Evolutionary conservation across 1,140 invertebrate species (phyloP).

Genomic region (Zophobas morio): DNA sequence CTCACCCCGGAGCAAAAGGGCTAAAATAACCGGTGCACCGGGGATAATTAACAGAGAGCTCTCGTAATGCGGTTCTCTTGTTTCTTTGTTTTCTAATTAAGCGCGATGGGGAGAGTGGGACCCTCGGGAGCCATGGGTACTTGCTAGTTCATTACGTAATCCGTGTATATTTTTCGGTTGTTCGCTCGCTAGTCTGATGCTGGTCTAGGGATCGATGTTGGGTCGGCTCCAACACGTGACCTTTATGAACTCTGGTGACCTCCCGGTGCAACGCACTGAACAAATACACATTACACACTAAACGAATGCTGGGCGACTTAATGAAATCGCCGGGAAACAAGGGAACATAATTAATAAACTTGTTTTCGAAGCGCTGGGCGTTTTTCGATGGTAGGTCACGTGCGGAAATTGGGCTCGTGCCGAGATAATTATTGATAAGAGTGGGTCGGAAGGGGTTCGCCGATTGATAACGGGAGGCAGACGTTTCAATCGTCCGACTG

Average conservation of each 20-base stretch:
- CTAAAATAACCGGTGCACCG: constrained; percentile 1
- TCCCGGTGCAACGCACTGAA: constrained; percentile 37
- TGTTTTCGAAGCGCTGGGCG: background rate
- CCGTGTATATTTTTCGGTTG: constrained; percentile 27
- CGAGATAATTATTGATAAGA: no score
- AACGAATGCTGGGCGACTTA: constrained; percentile 31
- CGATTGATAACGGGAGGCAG: no score
- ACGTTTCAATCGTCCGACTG: no score
- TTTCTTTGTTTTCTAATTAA: constrained; percentile 40
- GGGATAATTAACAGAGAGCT: constrained; percentile 5
- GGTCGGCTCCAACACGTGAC: constrained; percentile 41
- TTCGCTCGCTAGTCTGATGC: constrained; percentile 36
- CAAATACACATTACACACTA: constrained; percentile 41
- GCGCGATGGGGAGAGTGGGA: constrained; percentile 9
- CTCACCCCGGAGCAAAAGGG: background rate
- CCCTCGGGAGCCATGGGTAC: constrained; percentile 19
- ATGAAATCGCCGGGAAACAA: constrained; percentile 31
- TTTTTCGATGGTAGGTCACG: background rate
- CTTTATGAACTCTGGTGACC: constrained; percentile 37
- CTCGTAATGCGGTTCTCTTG: constrained; percentile 26
- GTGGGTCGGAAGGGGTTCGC: no score
- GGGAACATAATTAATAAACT: constrained; percentile 13
- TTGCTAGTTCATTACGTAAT: constrained; percentile 37
- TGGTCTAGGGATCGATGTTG: constrained; percentile 37
- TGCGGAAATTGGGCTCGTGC: no score